Conservation (phyloP, 53 echinoderm and acorn worm species). For the Glandiceps talaboti region DNA sequence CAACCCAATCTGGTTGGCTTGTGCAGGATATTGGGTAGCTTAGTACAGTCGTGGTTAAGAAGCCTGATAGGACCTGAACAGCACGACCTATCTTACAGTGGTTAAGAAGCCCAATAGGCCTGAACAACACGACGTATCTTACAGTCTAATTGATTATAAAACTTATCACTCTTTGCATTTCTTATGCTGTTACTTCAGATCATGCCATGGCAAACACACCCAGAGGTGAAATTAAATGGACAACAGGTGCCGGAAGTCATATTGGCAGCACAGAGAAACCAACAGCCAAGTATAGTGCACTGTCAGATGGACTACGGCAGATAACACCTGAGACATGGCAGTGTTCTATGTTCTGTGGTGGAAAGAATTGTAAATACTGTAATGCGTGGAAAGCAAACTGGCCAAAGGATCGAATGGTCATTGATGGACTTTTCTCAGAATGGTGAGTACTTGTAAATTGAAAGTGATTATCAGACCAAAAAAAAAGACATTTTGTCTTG, state of each 20-base stretch:
- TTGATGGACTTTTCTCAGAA: constrained; percentile 69
- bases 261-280: constrained; percentile 64
- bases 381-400: constrained; percentile 43
- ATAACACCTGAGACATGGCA: constrained; percentile 60
- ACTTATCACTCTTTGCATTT: not conserved
- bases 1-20: too few species aligned
- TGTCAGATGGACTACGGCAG: constrained; percentile 52
- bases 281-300: constrained; percentile 63
- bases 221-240: not conserved
- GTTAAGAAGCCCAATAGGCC: too few species aligned
- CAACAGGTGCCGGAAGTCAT: constrained; percentile 48
- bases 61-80: too few species aligned
- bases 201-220: not conserved
- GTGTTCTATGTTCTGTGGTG: constrained; percentile 90
- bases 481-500: too few species aligned
- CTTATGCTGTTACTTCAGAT: not conserved
- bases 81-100: too few species aligned
- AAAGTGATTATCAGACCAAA: too few species aligned
- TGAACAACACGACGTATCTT: too few species aligned
- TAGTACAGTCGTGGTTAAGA: too few species aligned
- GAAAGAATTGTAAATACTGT: constrained; percentile 88
- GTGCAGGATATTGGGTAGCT: too few species aligned
- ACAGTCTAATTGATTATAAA: too few species aligned
- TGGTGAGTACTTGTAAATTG: constrained; percentile 51
- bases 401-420: constrained; percentile 59